phyloP scores from a whole-genome alignment of 2,797 vertebrate species.

The Diplodus sargus region DNA sequence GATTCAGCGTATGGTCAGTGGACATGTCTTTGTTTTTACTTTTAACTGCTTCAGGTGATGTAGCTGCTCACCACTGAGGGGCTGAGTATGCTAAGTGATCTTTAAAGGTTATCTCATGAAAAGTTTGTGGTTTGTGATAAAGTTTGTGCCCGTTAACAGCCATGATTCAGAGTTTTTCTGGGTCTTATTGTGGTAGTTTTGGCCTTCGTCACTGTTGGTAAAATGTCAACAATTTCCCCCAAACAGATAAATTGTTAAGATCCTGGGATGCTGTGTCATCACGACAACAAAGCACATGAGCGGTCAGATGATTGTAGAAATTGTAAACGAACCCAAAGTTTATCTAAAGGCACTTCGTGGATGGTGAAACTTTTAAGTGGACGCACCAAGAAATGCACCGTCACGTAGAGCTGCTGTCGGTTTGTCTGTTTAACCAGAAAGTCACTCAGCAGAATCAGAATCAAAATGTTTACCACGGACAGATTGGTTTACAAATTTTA shows the following conservation, averaged over 20 bases:
- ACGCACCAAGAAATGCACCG: not conserved
- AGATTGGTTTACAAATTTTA: not conserved
- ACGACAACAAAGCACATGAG: not conserved
- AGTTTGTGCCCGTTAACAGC: not conserved
- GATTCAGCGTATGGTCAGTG: slow-evolving; percentile 92
- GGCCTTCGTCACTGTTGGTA: not conserved
- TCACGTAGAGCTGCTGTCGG: not conserved
- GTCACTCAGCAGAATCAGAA: not conserved
- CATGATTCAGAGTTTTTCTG: not conserved
- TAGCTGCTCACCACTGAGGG: not conserved
- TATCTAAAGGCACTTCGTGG: too few species aligned
- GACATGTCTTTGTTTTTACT: slow-evolving; percentile 21
- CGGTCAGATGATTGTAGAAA: not conserved
- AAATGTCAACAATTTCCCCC: not conserved
- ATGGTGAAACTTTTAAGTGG: not conserved
- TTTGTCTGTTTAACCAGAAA: not conserved
- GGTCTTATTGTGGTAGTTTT: not conserved
- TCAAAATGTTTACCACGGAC: not conserved
- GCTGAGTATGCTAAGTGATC: not conserved
- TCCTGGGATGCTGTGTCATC: not conserved
- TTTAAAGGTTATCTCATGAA: not conserved
- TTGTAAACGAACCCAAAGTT: not conserved
- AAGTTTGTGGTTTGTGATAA: not conserved
- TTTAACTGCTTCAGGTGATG: slow-evolving; percentile 10
- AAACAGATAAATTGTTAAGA: not conserved